Evolutionary conservation across 2,797 vertebrate species (phyloP).

Genomic region (Anomalospiza imberbis): DNA sequence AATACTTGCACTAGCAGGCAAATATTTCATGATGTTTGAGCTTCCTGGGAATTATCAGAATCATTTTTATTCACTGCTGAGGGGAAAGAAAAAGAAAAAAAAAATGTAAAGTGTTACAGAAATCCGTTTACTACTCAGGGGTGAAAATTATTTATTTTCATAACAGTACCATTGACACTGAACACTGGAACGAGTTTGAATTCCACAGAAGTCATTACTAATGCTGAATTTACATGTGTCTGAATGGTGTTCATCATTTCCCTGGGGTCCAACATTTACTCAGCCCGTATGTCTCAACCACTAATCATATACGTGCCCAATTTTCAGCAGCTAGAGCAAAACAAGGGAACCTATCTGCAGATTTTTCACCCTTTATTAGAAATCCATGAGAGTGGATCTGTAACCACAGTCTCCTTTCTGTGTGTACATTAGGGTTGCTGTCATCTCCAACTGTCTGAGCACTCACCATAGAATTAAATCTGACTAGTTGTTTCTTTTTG

Average conservation of each 20-base stretch:
- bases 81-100: rapidly evolving
- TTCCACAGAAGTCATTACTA: not conserved
- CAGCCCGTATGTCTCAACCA: not conserved
- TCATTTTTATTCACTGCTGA: not conserved
- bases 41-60: not conserved
- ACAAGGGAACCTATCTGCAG: not conserved
- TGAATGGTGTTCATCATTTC: not conserved
- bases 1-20: not conserved
- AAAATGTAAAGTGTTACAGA: not conserved
- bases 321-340: slow-evolving; percentile 9
- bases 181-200: not conserved
- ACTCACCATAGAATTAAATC: not conserved
- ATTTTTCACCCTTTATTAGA: not conserved
- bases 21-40: not conserved
- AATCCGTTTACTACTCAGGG: not conserved
- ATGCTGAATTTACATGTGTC: not conserved
- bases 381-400: not conserved
- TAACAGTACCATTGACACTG: not conserved
- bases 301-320: not conserved
- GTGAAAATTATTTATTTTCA: not conserved
- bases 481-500: not conserved
- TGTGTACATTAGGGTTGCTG: not conserved
- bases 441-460: not conserved
- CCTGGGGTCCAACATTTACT: not conserved
- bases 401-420: not conserved